Percentiles rank a stretch among this genome's conserved stretches.
Evolutionary conservation across 2,888 invertebrate species (phyloP).

Genomic region (Lithosia quadra): DNA sequence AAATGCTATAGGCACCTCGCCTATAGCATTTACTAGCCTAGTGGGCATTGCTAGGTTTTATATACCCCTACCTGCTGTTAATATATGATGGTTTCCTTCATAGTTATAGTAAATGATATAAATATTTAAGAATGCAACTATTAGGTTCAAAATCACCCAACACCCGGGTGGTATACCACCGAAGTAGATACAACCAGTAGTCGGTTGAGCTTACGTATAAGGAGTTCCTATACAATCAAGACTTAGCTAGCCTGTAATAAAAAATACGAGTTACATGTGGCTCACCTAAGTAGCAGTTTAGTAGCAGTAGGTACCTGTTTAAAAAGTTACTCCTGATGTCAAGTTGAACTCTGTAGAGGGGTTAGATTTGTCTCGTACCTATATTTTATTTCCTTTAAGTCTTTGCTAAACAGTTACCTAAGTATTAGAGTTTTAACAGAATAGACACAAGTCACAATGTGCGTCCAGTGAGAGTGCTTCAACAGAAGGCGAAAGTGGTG

Average conservation of each 20-base stretch:
- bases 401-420: background rate
- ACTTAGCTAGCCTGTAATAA: too few species aligned
- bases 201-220: too few species aligned
- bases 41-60: background rate
- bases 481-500: conserved; percentile 7
- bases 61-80: too few species aligned
- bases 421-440: background rate
- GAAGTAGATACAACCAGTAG: background rate
- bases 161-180: background rate
- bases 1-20: too few species aligned
- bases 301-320: too few species aligned
- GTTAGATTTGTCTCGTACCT: background rate
- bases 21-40: too few species aligned
- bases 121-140: too few species aligned
- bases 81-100: background rate
- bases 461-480: background rate
- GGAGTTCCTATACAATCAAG: too few species aligned
- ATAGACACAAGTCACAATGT: background rate
- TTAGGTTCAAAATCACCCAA: background rate
- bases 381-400: background rate
- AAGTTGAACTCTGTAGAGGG: background rate
- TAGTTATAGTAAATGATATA: background rate
- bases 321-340: background rate
- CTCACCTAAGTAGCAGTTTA: too few species aligned
- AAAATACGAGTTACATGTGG: background rate